Conservation (phyloP, 2,888 invertebrate genomes). For the Dexiosoma caninum region DNA sequence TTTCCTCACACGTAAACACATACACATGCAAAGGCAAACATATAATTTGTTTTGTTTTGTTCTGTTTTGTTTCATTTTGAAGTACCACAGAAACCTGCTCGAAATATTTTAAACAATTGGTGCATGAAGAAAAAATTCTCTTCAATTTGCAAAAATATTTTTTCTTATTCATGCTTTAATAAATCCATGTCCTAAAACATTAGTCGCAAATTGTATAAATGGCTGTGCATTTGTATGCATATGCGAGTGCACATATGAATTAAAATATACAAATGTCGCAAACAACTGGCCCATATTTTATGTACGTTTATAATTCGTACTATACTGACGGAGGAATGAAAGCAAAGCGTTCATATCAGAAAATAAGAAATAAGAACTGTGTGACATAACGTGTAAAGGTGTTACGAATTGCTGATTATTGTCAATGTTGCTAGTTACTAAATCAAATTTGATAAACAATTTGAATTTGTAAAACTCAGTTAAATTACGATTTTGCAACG, state of each 20-base stretch:
- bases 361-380: neutral
- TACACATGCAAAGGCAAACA: too few species aligned
- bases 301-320: neutral
- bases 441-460: too few species aligned
- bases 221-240: neutral
- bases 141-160: neutral
- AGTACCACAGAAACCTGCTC: neutral
- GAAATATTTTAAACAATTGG: constrained; percentile 28
- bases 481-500: too few species aligned
- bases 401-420: neutral
- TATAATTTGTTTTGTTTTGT: neutral
- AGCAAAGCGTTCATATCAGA: neutral
- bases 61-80: neutral
- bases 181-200: neutral
- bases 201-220: neutral
- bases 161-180: constrained; percentile 21
- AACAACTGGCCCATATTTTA: constrained; percentile 24
- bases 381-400: neutral
- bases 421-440: too few species aligned
- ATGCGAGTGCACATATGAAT: neutral
- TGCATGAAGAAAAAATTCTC: constrained; percentile 29
- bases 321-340: too few species aligned
- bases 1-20: too few species aligned
- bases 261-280: neutral
- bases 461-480: too few species aligned